Conservation (phyloP, 2,113 vertebrate species). For the Triplophysa rosa region DNA sequence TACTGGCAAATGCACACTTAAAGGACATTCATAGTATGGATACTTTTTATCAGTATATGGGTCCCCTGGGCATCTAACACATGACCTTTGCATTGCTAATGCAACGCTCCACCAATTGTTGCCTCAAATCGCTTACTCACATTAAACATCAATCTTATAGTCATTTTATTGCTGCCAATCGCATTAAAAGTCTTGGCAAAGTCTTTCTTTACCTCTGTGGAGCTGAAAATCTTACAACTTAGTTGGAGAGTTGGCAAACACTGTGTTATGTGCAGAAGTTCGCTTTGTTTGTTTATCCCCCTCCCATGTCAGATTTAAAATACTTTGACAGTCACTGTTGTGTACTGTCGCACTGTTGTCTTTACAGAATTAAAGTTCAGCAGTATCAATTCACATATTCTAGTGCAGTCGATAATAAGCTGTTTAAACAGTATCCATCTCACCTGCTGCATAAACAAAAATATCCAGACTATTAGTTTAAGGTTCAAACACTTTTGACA, state of each 20-base stretch:
- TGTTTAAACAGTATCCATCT: background rate
- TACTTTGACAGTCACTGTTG: background rate
- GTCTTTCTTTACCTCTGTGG: too few relatives aligned
- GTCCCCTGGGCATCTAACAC: too few relatives aligned
- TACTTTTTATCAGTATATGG: too few relatives aligned
- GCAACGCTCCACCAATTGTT: too few relatives aligned
- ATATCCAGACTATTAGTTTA: background rate
- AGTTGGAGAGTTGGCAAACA: background rate
- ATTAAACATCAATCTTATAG: too few relatives aligned
- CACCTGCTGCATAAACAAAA: background rate
- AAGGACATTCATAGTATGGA: too few relatives aligned
- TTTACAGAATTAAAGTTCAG: background rate
- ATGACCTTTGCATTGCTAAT: too few relatives aligned
- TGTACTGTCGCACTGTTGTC: background rate
- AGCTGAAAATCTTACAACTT: background rate
- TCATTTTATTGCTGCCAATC: too few relatives aligned
- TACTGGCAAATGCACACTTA: too few relatives aligned
- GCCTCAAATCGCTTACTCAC: too few relatives aligned
- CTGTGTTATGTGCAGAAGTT: background rate
- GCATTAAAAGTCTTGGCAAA: too few relatives aligned
- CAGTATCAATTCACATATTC: background rate
- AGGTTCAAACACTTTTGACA: background rate
- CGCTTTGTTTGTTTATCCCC: background rate
- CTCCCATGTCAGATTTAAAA: background rate
- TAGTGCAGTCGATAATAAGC: background rate